Base-by-base conservation (phyloP, 2,113 vertebrate genomes). In the Steatornis caripensis region DNA sequence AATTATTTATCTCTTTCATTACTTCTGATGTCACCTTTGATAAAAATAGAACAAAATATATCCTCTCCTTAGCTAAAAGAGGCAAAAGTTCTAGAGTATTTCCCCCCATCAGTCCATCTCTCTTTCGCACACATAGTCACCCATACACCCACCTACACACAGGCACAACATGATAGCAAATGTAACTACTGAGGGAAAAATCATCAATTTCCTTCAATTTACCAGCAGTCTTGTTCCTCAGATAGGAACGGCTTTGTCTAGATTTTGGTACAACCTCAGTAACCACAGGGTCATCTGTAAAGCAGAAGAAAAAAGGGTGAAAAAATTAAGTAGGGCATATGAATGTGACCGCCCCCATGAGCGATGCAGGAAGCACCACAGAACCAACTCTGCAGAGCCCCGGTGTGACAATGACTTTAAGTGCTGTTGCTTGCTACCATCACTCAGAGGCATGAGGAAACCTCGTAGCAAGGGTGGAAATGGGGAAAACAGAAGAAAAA, bases 1-100 rank as follows among this genome's bases (percentile, higher is more conserved):
- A 81, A 94, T 72, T 86, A 81, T 94, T 87, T 89, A 87, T 60
- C 54, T n/a, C 58, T 94, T 77, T 93, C 72, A 92, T 89, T 92
- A 80, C 48, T 85, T 88, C 41, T 83, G 36, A 78, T 95, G 66
- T 72, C 32, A 85, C 54, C 49, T 91, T 75, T 84, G 86, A 82
- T 90, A 89, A 94, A 96, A 97, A 91, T 26, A 24, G 92, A 41
- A 75, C 86, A 77, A 91, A 90, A 87, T 64, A 82, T 58, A 27
- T 36, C 41, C 12, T 89, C 10, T 49, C 21, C 9, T 3, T 92
- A 74, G 77, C 30, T 71, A 86, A 87, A 90, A 84, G 64, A 79
- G 15, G 24, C 79, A 72, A 87, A 17, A 55, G 17, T 69, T 93
- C 57, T 72, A 48, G 39, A 89, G 70, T 39, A 65, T 71, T 95